Conservation (phyloP, 2,888 invertebrate species). For the Drosophila mimica region DNA sequence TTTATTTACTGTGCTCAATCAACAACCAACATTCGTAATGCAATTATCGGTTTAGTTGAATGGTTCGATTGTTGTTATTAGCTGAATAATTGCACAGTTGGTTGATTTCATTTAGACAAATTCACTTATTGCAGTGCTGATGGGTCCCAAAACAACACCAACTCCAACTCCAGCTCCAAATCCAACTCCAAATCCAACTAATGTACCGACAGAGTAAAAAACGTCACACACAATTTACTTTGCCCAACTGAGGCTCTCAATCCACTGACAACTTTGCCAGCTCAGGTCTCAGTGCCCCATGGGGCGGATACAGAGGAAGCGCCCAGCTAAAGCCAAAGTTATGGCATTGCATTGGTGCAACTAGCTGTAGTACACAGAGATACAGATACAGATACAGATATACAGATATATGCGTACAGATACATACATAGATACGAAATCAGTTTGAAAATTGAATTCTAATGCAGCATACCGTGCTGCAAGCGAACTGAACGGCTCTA, state of each 20-base stretch:
- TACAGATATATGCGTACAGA: conserved; percentile 11
- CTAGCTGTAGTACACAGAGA: conserved; percentile 14
- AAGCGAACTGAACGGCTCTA: conserved; percentile 32
- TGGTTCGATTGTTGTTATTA: conserved; percentile 36
- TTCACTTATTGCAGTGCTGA: conserved; percentile 52
- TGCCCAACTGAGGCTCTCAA: conserved; percentile 46
- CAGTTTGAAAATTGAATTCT: conserved; percentile 79
- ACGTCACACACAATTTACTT: conserved; percentile 61
- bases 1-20: background rate
- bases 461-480: conserved; percentile 65
- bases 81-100: conserved; percentile 41
- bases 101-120: conserved; percentile 52
- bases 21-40: background rate
- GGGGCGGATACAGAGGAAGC: background rate
- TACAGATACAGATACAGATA: conserved; percentile 32
- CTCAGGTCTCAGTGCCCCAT: background rate
- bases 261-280: conserved; percentile 28
- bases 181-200: background rate
- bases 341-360: conserved; percentile 64
- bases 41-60: conserved; percentile 39
- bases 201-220: conserved; percentile 46
- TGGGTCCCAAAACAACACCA: conserved; percentile 31
- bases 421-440: conserved; percentile 50
- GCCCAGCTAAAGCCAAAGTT: conserved; percentile 70
- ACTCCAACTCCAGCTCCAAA: background rate